Evolutionary conservation across 2,888 invertebrate genomes (phyloP).

Genomic region (Drosophila atroscutellata): DNA sequence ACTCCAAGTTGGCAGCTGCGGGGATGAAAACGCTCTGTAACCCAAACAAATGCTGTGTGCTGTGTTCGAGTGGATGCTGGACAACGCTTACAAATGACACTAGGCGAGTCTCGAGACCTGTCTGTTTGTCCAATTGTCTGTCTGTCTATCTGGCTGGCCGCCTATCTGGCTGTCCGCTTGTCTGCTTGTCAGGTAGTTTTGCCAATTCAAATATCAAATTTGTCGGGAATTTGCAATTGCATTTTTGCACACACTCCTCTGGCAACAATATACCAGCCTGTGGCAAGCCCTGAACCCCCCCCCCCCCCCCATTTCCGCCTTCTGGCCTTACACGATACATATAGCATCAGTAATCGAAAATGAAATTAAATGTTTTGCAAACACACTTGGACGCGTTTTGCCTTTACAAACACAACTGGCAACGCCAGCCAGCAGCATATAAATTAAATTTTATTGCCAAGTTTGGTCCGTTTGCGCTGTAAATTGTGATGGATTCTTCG

Average conservation of each 20-base stretch:
- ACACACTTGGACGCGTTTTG: constrained; percentile 55
- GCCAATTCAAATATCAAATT: constrained; percentile 68
- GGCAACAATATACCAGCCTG: neutral
- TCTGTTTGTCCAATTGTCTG: constrained; percentile 1
- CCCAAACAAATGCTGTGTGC: constrained; percentile 54
- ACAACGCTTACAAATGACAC: constrained; percentile 67
- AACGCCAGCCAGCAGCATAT: constrained; percentile 34
- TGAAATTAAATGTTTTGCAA: constrained; percentile 70
- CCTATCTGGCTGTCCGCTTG: neutral
- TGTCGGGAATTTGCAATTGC: constrained; percentile 56
- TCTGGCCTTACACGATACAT: neutral
- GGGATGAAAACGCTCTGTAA: constrained; percentile 22
- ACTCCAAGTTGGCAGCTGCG: constrained; percentile 4
- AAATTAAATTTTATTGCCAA: constrained; percentile 71
- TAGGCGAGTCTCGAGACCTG: constrained; percentile 26
- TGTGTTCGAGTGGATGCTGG: constrained; percentile 45
- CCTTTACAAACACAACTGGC: constrained; percentile 5
- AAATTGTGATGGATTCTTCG: constrained; percentile 64
- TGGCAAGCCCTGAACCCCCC: neutral
- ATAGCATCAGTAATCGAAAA: constrained; percentile 55
- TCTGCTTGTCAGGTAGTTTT: constrained; percentile 48
- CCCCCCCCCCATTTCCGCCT: neutral
- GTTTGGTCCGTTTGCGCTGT: constrained; percentile 49
- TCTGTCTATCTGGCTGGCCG: neutral
- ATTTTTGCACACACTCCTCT: constrained; percentile 39